A percentile compares a stretch with the other conserved stretches of the same genome.
These are phyloP conservation scores for Sialia sialis DNA, from an alignment of 2,113 vertebrate genomes.

Conservation along the genomic window DNA sequence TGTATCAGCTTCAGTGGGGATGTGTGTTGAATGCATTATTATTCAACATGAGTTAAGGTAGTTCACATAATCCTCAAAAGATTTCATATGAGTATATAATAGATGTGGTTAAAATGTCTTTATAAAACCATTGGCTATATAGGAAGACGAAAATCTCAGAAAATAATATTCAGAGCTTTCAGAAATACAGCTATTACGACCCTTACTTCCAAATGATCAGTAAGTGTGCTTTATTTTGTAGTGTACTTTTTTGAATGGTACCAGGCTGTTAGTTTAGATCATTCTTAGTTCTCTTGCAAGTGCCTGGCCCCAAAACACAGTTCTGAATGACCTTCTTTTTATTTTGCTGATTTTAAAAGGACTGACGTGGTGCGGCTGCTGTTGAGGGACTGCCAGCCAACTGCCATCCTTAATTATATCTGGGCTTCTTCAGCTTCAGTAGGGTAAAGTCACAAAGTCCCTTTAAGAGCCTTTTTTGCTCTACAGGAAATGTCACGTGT, in stretches of 20 bases:
- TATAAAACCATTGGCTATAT: background rate
- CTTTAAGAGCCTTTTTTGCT: background rate
- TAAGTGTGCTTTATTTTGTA: background rate
- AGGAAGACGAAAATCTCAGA: background rate
- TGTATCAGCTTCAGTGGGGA: background rate
- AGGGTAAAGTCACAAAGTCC: background rate
- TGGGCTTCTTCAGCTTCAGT: background rate
- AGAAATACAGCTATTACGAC: background rate
- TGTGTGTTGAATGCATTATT: background rate
- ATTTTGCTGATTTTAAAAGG: conserved; percentile 27
- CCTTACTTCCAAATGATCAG: background rate
- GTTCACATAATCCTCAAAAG: background rate
- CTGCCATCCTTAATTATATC: conserved; percentile 8
- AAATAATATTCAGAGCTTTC: background rate
- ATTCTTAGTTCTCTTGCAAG: background rate
- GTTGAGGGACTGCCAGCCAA: background rate
- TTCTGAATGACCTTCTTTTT: background rate
- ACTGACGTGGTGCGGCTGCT: background rate
- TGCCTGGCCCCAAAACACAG: background rate
- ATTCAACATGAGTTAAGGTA: background rate
- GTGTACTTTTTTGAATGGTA: background rate
- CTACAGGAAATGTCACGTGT: background rate
- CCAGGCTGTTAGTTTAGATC: background rate
- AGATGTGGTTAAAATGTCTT: background rate
- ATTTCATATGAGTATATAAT: background rate